These are phyloP conservation scores for Drosophila nr. fundita DNA, from an alignment of 2,888 invertebrate species.

Conservation along the genomic window DNA sequence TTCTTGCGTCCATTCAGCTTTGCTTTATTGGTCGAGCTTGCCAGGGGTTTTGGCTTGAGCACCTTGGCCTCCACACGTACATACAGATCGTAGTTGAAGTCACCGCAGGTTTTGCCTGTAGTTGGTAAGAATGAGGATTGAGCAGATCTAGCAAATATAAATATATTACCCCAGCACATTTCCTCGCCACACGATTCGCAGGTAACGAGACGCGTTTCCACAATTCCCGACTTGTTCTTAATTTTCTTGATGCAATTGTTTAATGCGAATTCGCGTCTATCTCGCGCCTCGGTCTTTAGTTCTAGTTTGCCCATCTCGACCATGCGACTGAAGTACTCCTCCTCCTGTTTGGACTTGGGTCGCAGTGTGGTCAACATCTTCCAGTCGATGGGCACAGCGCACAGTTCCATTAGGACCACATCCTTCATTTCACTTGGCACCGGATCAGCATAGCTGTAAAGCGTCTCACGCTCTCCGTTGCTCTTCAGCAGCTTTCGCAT, in stretches of 20 bases:
- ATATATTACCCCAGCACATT: constrained; percentile 89
- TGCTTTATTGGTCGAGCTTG: constrained; percentile 70
- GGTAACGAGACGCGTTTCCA: constrained; percentile 90
- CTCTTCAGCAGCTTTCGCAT: constrained; percentile 85
- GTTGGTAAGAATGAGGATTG: constrained; percentile 2
- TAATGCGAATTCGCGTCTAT: constrained; percentile 88
- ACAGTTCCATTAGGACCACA: constrained; percentile 87
- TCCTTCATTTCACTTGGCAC: constrained; percentile 92
- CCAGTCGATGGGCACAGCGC: constrained; percentile 95
- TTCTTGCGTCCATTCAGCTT: constrained; percentile 82
- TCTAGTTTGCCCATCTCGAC: constrained; percentile 93
- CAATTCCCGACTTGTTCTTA: constrained; percentile 93
- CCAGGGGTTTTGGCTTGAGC: constrained; percentile 78
- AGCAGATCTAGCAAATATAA: background rate
- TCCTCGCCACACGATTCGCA: constrained; percentile 94
- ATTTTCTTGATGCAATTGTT: constrained; percentile 90
- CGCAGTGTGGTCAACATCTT: constrained; percentile 95
- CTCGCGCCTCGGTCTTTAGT: constrained; percentile 89
- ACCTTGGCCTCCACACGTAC: constrained; percentile 82
- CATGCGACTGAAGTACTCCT: constrained; percentile 94
- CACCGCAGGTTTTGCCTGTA: constrained; percentile 82
- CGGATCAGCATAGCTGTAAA: constrained; percentile 88
- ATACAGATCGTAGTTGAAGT: constrained; percentile 85
- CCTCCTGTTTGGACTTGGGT: constrained; percentile 93
- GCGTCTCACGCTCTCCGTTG: constrained; percentile 82